Percentiles rank a stretch among this genome's conserved stretches.
Conservation (phyloP, 2,113 vertebrate species). For the Promerops cafer region DNA sequence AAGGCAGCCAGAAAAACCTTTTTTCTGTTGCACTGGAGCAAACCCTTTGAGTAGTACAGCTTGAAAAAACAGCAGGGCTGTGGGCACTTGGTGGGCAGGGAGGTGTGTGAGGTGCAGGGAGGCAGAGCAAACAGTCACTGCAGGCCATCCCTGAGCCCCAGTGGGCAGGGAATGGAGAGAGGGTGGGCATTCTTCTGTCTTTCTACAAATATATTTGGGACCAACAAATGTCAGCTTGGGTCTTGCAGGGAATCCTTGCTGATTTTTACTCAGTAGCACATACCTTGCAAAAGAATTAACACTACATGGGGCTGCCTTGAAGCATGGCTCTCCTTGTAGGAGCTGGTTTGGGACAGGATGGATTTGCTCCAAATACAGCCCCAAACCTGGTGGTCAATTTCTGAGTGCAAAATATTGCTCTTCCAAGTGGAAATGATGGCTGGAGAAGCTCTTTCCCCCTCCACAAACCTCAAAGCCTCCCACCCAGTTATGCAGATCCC, state of each 20-base stretch:
- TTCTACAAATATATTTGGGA: background rate
- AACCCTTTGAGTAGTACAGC: background rate
- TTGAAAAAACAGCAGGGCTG: background rate
- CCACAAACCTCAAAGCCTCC: background rate
- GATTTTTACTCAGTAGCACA: rapidly evolving
- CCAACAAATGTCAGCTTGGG: background rate
- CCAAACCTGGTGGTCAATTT: background rate
- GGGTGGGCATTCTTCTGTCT: background rate
- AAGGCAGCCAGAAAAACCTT: background rate
- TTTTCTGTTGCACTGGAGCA: background rate
- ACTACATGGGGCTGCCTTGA: rapidly evolving
- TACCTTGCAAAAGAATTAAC: background rate
- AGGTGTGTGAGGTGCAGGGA: rapidly evolving
- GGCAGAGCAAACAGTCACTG: background rate
- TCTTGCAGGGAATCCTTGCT: background rate
- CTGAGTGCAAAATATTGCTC: background rate
- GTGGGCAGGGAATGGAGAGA: background rate
- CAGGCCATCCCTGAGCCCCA: background rate
- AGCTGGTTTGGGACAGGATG: background rate
- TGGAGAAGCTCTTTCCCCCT: background rate
- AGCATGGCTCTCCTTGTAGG: background rate
- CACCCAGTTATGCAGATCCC: background rate
- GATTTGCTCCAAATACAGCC: background rate
- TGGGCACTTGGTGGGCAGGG: background rate
- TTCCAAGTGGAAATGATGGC: background rate